These are phyloP conservation scores for Chloroceryle aenea DNA, from an alignment of 2,113 vertebrate species.

Conservation along the genomic window DNA sequence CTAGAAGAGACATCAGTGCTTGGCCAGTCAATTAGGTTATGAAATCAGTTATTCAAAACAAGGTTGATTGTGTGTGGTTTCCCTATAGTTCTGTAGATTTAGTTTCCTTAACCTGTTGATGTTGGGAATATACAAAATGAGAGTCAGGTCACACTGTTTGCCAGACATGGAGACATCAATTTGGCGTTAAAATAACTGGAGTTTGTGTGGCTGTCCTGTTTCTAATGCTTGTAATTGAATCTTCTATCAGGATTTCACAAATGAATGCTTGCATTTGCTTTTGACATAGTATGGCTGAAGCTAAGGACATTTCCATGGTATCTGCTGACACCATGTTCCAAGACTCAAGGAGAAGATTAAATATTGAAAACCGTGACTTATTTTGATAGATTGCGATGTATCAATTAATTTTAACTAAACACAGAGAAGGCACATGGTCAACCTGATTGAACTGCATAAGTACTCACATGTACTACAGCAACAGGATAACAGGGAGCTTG, in stretches of 20 bases:
- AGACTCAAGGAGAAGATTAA: not conserved
- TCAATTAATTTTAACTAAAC: not conserved
- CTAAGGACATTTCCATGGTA: not conserved
- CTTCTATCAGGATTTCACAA: not conserved
- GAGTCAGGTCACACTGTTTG: not conserved
- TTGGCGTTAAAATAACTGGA: not conserved
- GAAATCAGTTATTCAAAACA: not conserved
- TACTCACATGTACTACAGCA: not conserved
- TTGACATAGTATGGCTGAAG: not conserved
- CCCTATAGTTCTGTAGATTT: not conserved
- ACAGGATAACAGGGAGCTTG: not conserved
- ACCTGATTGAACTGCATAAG: not conserved
- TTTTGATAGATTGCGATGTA: not conserved
- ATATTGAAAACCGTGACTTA: not conserved
- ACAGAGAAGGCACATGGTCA: not conserved
- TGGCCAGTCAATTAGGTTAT: not conserved
- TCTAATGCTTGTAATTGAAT: not conserved
- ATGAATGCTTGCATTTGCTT: not conserved
- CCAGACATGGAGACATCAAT: not conserved
- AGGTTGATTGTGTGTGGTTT: not conserved
- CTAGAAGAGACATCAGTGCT: not conserved
- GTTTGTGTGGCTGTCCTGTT: not conserved
- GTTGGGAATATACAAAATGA: not conserved
- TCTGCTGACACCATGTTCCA: not conserved
- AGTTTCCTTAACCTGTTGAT: not conserved